These are phyloP conservation scores for Meriones psammophilus DNA, from an alignment of 2,797 vertebrate species.

Conservation along the genomic window DNA sequence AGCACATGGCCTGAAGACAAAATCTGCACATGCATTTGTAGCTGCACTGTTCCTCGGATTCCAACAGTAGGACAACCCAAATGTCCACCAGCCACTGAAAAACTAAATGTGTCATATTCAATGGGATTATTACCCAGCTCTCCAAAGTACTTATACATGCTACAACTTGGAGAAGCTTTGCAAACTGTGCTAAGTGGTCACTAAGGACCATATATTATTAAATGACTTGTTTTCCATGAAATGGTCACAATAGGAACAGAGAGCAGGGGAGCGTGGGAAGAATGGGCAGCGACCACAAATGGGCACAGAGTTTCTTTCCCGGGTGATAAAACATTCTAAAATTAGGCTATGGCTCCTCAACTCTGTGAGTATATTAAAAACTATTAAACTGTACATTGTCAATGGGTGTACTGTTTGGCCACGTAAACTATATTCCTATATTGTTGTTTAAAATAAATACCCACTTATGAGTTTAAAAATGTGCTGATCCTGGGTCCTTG, in stretches of 20 bases:
- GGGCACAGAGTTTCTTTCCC: conserved; percentile 15
- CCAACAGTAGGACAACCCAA: neutral
- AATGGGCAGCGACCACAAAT: neutral
- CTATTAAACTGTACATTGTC: neutral
- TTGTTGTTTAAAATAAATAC: conserved; percentile 27
- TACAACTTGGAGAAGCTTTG: neutral
- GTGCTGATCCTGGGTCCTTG: neutral
- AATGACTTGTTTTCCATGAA: neutral
- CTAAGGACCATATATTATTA: neutral
- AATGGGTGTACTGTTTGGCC: neutral
- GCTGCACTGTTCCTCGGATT: neutral
- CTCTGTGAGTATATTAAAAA: conserved; percentile 46
- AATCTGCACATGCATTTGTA: neutral
- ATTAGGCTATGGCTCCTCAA: conserved; percentile 44
- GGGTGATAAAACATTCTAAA: conserved; percentile 45
- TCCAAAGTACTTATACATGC: neutral
- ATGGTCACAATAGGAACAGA: neutral
- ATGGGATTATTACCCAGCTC: neutral
- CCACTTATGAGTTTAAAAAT: neutral
- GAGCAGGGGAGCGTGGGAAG: neutral
- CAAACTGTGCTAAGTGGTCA: neutral
- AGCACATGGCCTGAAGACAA: neutral
- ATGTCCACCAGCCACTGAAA: neutral
- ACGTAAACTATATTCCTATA: conserved; percentile 9
- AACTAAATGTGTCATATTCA: neutral